Conservation (phyloP, 2,888 invertebrate species). For the Tanypteryx hageni region DNA sequence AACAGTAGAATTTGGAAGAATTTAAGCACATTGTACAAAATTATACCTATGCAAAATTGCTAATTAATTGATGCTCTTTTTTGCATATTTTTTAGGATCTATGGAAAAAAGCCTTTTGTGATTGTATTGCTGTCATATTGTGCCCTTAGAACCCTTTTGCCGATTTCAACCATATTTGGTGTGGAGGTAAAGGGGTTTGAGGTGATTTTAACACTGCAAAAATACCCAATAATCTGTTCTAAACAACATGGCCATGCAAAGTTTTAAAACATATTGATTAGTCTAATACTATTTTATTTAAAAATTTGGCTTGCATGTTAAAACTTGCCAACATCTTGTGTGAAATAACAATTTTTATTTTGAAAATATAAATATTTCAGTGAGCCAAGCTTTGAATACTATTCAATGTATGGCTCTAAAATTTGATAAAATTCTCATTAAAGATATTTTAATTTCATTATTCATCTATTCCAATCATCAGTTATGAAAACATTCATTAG, state of each 20-base stretch:
- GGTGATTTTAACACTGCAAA: conserved; percentile 40
- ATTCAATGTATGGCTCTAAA: too few relatives aligned
- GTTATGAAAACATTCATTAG: too few relatives aligned
- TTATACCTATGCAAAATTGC: background rate
- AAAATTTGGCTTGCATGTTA: too few relatives aligned
- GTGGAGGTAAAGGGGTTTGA: conserved; percentile 12
- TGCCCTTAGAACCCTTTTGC: conserved; percentile 23
- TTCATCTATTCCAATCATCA: too few relatives aligned
- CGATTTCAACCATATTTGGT: conserved; percentile 48
- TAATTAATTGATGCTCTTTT: conserved; percentile 32
- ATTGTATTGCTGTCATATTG: conserved; percentile 23
- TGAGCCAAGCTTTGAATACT: too few relatives aligned
- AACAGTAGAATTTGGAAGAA: conserved; percentile 32
- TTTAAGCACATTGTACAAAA: background rate
- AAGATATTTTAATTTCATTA: too few relatives aligned
- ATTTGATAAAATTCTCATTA: too few relatives aligned
- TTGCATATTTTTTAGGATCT: conserved; percentile 39
- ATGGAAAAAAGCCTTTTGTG: conserved; percentile 19
- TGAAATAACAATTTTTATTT: too few relatives aligned
- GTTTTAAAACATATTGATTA: too few relatives aligned
- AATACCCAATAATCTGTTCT: conserved; percentile 1
- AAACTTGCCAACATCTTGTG: too few relatives aligned
- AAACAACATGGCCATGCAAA: background rate
- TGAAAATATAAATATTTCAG: too few relatives aligned
- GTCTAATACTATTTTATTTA: too few relatives aligned